Percentiles rank a stretch among this genome's conserved stretches.
phyloP scores from a whole-genome alignment of 2,888 invertebrate genomes.

The Drosophila kambysellisi region DNA sequence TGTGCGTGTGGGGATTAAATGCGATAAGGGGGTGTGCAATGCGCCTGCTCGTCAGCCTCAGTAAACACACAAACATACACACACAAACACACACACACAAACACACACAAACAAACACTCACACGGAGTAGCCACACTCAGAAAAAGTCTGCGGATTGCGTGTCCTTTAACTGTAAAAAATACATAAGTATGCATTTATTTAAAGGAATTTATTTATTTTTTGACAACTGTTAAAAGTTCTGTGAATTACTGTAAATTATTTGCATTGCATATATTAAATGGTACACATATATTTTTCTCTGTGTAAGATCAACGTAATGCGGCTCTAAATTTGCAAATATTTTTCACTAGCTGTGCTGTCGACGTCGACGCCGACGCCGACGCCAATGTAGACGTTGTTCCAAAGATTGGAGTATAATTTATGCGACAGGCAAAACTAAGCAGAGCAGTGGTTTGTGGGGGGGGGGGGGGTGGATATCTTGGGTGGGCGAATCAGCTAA shows the following conservation, averaged over 20 bases:
- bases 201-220: neutral
- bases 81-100: neutral
- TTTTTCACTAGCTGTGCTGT: conserved; percentile 5
- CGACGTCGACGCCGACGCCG: conserved; percentile 1
- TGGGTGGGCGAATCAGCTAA: neutral
- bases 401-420: conserved; percentile 51
- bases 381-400: conserved; percentile 1
- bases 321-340: conserved; percentile 80
- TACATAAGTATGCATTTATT: neutral
- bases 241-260: neutral
- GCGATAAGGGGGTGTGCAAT: conserved; percentile 28
- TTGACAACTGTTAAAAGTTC: neutral
- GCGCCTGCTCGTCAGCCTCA: conserved; percentile 57
- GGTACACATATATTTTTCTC: neutral
- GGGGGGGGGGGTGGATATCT: too few species aligned
- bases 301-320: conserved; percentile 52
- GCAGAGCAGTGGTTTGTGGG: too few species aligned
- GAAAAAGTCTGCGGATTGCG: neutral
- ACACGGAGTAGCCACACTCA: neutral
- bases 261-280: neutral
- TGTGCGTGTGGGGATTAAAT: conserved; percentile 67
- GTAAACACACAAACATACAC: conserved; percentile 40
- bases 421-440: conserved; percentile 33
- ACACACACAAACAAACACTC: too few species aligned
- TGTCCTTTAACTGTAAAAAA: neutral